Conservation (phyloP, 2,113 vertebrate genomes). For the Nesospiza acunhae region DNA sequence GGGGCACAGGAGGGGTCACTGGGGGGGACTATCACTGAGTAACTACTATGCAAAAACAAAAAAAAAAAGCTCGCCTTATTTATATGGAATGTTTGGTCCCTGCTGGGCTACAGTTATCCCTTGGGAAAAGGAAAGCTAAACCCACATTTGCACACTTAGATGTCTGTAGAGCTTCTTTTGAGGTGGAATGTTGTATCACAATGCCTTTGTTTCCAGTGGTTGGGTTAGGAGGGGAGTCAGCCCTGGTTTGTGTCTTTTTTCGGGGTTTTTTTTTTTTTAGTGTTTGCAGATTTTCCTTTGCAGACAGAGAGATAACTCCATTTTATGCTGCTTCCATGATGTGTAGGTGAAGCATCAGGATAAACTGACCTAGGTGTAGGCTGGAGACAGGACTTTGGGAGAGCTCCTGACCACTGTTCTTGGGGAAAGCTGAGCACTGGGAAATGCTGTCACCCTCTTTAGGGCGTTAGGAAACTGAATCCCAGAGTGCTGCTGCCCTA, state of each 20-base stretch:
- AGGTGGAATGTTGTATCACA: not conserved
- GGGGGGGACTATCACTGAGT: slow-evolving; percentile 67
- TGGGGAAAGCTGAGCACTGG: not conserved
- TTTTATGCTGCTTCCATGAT: slow-evolving; percentile 26
- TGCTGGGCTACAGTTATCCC: slow-evolving; percentile 28
- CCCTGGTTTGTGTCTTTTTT: not conserved
- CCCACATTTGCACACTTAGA: slow-evolving; percentile 37
- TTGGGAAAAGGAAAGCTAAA: slow-evolving; percentile 48
- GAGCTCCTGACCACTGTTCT: not conserved
- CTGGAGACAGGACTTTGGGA: not conserved
- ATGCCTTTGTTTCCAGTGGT: slow-evolving; percentile 10
- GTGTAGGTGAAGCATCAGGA: not conserved
- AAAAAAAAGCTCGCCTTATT: slow-evolving; percentile 77
- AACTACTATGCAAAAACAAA: slow-evolving; percentile 81
- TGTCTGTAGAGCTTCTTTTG: slow-evolving; percentile 18
- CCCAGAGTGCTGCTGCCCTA: not conserved
- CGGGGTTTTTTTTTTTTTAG: not conserved
- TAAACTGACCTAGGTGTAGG: not conserved
- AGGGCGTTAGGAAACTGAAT: not conserved
- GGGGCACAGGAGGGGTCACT: slow-evolving; percentile 45
- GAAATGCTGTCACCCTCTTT: not conserved
- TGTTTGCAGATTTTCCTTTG: slow-evolving; percentile 12
- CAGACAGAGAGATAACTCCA: slow-evolving; percentile 22
- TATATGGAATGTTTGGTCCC: slow-evolving; percentile 51
- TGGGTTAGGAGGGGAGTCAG: not conserved